phyloP scores from a whole-genome alignment of 1,140 invertebrate species.

The Pseudomyrmex cubaensis region DNA sequence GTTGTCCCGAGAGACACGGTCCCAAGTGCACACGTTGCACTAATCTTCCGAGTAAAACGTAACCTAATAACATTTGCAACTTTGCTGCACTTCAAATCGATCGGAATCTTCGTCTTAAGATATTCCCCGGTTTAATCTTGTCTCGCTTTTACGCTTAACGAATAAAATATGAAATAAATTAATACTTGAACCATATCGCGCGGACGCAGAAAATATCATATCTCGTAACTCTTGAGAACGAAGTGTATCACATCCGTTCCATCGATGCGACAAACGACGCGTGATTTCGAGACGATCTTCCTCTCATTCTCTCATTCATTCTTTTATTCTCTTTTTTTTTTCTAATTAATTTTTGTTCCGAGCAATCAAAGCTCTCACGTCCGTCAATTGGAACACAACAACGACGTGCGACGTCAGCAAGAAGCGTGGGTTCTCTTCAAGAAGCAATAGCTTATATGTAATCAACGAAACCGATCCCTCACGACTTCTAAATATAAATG shows the following conservation, averaged over 20 bases:
- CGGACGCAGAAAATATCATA: not conserved
- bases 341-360: conserved; percentile 17
- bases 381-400: not conserved
- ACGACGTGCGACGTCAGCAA: not conserved
- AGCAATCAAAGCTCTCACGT: conserved; percentile 34
- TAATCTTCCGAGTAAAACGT: not conserved
- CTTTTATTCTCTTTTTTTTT: too few species aligned
- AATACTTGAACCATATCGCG: not conserved
- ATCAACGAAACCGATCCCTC: not conserved
- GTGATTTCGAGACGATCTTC: not conserved
- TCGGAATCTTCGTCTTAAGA: not conserved
- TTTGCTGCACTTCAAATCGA: not conserved
- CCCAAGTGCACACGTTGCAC: too few species aligned
- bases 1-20: too few species aligned
- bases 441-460: not conserved
- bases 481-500: conserved; percentile 13
- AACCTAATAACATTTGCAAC: not conserved
- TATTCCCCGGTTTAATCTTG: not conserved
- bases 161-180: not conserved
- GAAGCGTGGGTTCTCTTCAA: conserved; percentile 21
- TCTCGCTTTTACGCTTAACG: not conserved
- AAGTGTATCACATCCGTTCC: not conserved
- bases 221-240: not conserved
- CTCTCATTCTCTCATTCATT: too few species aligned
- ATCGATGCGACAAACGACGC: not conserved